phyloP scores from a whole-genome alignment of 2,888 invertebrate genomes.

The Pecten maximus region DNA sequence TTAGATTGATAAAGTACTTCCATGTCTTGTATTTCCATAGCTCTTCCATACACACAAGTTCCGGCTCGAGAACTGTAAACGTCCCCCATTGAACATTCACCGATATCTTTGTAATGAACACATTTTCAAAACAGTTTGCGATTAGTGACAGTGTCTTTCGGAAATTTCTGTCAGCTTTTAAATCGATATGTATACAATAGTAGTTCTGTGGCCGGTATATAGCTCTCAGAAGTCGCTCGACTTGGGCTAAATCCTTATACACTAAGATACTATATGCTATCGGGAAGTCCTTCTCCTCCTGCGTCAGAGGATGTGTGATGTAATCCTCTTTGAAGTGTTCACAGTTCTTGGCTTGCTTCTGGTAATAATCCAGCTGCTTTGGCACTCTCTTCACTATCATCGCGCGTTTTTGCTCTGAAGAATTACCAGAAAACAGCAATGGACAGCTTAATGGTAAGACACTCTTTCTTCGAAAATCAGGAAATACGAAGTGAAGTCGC shows the following conservation, averaged over 20 bases:
- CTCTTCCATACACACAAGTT: constrained; percentile 73
- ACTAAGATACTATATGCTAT: constrained; percentile 72
- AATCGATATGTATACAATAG: constrained; percentile 76
- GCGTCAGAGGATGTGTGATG: constrained; percentile 55
- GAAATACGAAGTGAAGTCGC: background rate
- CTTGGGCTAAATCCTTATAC: constrained; percentile 65
- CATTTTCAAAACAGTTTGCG: constrained; percentile 70
- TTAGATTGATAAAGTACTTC: constrained; percentile 80
- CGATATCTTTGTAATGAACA: constrained; percentile 63
- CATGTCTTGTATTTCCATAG: constrained; percentile 67
- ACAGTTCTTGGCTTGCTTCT: background rate
- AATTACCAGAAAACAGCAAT: background rate
- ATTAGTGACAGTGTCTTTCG: constrained; percentile 56
- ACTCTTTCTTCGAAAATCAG: background rate
- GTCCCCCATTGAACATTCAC: constrained; percentile 73
- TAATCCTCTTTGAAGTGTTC: constrained; percentile 50
- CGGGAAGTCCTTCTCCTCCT: constrained; percentile 65
- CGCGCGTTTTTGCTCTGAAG: background rate
- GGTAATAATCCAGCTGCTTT: background rate
- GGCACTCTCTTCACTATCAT: background rate
- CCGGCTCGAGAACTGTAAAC: constrained; percentile 72
- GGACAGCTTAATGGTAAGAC: background rate
- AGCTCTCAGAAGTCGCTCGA: constrained; percentile 69
- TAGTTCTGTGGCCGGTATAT: constrained; percentile 76
- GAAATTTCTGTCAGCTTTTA: constrained; percentile 55